Evolutionary conservation across 2,888 invertebrate species (phyloP).

Genomic region (Limenitis camilla): DNA sequence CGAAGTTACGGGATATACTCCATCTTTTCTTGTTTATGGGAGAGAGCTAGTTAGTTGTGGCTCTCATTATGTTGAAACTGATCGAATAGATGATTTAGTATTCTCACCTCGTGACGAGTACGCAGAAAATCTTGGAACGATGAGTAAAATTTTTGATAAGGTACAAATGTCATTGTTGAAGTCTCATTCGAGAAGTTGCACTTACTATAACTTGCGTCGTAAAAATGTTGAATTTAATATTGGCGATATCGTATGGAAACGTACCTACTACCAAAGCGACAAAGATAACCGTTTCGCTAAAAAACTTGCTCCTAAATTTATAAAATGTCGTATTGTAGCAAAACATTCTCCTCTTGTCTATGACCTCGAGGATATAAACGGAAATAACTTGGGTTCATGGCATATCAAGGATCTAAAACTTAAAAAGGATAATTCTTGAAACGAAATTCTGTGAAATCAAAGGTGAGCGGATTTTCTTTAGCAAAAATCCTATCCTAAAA

Average conservation of each 20-base stretch:
- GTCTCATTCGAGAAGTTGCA: slow-evolving; percentile 14
- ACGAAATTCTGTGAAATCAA: too few relatives aligned
- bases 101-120: neutral
- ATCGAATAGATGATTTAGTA: neutral
- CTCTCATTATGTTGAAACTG: slow-evolving; percentile 11
- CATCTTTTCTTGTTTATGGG: slow-evolving; percentile 21
- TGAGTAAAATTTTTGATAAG: neutral
- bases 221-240: slow-evolving; percentile 20
- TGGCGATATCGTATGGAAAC: slow-evolving; percentile 21
- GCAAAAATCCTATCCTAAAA: too few relatives aligned
- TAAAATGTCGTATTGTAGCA: too few relatives aligned
- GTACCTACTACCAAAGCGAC: slow-evolving; percentile 7
- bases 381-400: too few relatives aligned
- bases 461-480: too few relatives aligned
- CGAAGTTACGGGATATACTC: slow-evolving; percentile 24
- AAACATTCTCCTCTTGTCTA: too few relatives aligned
- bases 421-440: too few relatives aligned
- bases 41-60: slow-evolving; percentile 20
- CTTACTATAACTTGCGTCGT: slow-evolving; percentile 18
- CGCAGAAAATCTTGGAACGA: too few relatives aligned
- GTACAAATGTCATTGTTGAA: slow-evolving; percentile 13
- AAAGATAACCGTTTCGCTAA: slow-evolving; percentile 13
- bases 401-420: too few relatives aligned
- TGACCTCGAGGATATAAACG: too few relatives aligned
- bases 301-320: too few relatives aligned